Conservation (phyloP, 2,888 invertebrate species). For the Leptarthrus brevirostris region DNA sequence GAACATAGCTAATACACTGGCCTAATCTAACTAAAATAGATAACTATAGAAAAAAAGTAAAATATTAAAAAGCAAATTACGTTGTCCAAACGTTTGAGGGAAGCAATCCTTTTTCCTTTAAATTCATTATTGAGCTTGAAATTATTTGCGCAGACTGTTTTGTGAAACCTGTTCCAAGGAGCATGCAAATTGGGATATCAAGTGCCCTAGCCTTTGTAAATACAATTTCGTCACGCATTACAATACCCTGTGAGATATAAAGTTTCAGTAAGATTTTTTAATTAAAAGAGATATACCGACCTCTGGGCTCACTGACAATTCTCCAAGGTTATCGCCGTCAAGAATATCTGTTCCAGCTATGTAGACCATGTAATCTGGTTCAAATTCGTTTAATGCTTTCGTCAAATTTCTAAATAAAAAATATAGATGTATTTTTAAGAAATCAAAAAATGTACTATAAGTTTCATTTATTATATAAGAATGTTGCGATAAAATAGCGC, state of each 20-base stretch:
- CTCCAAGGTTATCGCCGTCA: constrained; percentile 78
- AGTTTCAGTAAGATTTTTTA: neutral
- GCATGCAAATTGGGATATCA: constrained; percentile 80
- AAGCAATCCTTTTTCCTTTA: constrained; percentile 72
- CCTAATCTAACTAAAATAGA: neutral
- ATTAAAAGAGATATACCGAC: neutral
- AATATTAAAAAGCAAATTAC: constrained; percentile 7
- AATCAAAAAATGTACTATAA: too few species aligned
- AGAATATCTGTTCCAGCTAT: constrained; percentile 89
- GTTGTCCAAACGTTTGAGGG: constrained; percentile 51
- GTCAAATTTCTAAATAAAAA: constrained; percentile 71
- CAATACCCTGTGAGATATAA: constrained; percentile 83
- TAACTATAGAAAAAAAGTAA: neutral
- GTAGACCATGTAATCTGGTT: constrained; percentile 80
- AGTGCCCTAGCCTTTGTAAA: constrained; percentile 74
- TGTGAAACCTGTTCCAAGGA: constrained; percentile 85
- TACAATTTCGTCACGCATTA: constrained; percentile 81
- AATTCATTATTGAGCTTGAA: constrained; percentile 81
- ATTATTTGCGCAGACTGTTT: constrained; percentile 78
- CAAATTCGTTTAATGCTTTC: constrained; percentile 74
- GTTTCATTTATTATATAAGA: too few species aligned
- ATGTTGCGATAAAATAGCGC: too few species aligned
- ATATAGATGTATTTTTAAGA: too few species aligned
- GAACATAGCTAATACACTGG: too few species aligned
- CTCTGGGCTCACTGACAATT: constrained; percentile 73